Evolutionary conservation across 2,113 vertebrate genomes (phyloP), one percentile per base, ranked within the genome.

Genomic region (Myodes glareolus): DNA sequence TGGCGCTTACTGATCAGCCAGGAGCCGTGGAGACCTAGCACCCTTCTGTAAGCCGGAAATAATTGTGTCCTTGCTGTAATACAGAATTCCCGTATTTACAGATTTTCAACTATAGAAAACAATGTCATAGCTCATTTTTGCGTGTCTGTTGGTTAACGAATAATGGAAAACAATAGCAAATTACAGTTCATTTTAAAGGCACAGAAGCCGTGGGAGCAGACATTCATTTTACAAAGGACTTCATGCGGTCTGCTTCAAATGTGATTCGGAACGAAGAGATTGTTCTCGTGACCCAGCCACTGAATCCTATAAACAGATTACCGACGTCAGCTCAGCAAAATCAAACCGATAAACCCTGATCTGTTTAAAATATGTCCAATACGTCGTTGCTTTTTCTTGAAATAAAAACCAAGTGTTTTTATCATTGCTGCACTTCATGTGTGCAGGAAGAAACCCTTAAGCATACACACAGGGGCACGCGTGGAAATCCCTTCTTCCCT

Each of bases 51-150:
- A 13, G 3, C 55, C 65, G 17, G 52, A 91, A 82, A 73, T n/a
- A 90, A 61, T 72, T 68, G 13, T 31, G 11, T 61, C 76, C 92
- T 91, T 42, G 50, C 65, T 76, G 77, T 81, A 39, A 89, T 5
- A 27, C 17, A 45, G 91, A 94, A 87, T 42, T 72, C 29, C 65
- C 42, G 10, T 61, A 55, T 67, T 89, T 47, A 61, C 2, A 92
- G 42, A 94, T 92, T 88, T 78, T 85, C 77, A 70, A 93, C 90
- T 67, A 92, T 78, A 78, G 52, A n/a, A 70, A 95, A 81, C n/a
- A 82, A 93, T 75, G 67, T 27, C 39, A 11, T 13, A 36, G 52
- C 72, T 90, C 47, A 67, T 84, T 93, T 93, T 96, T 72, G 92
- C 86, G 55, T 55, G 65, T 17, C 86, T 92, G n/a, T 92, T 47